Evolutionary conservation across 2,888 invertebrate species (phyloP).

Genomic region (Acleris literana): DNA sequence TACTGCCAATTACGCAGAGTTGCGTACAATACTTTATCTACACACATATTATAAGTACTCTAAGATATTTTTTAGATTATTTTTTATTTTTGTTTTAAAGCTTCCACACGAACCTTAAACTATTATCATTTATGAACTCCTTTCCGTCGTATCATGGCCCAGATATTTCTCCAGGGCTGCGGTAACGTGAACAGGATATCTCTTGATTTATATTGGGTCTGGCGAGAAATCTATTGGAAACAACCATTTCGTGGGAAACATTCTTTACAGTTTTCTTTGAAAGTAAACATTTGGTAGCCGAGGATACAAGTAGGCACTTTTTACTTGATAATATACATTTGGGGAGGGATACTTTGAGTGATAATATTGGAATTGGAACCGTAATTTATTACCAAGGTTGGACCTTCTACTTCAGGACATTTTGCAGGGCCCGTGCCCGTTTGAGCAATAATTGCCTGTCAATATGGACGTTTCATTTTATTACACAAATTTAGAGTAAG

Average conservation of each 20-base stretch:
- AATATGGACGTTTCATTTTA: too few species aligned
- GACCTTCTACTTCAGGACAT: too few species aligned
- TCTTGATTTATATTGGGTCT: constrained; percentile 16
- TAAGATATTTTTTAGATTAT: too few species aligned
- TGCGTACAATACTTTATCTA: too few species aligned
- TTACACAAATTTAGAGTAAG: too few species aligned
- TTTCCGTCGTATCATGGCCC: background rate
- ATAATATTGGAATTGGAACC: too few species aligned
- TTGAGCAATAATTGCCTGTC: too few species aligned
- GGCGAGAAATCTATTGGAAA: constrained; percentile 1
- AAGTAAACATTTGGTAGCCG: background rate
- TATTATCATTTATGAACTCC: background rate
- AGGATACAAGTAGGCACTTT: background rate
- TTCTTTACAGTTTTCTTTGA: background rate
- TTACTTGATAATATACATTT: background rate
- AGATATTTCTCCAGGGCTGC: constrained; percentile 7
- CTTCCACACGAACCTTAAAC: background rate
- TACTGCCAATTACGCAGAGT: too few species aligned
- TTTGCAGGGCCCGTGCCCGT: too few species aligned
- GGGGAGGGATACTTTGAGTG: too few species aligned
- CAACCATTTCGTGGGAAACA: background rate
- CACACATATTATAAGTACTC: too few species aligned
- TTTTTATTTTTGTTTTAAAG: background rate
- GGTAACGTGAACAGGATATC: constrained; percentile 13
- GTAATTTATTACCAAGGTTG: too few species aligned